A percentile compares a stretch with the other conserved stretches of the same genome.
Evolutionary conservation across 2,888 invertebrate genomes (phyloP).

Genomic region (Drosophila ustulata): DNA sequence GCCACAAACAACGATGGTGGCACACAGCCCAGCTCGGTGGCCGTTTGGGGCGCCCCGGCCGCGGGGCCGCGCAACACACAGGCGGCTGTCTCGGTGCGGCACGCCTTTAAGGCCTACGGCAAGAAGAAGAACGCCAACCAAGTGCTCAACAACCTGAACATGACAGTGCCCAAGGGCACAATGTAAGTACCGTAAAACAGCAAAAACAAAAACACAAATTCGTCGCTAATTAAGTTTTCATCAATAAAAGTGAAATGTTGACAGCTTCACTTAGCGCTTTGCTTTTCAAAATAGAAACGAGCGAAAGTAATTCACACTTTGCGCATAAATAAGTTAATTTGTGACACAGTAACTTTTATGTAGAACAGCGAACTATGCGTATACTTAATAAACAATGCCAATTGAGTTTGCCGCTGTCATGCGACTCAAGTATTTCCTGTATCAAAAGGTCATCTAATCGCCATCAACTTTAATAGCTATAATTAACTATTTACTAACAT

Average conservation of each 20-base stretch:
- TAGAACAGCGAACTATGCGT: not conserved
- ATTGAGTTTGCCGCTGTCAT: slow-evolving; percentile 19
- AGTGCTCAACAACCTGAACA: slow-evolving; percentile 94
- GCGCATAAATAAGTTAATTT: slow-evolving; percentile 8
- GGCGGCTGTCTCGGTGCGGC: slow-evolving; percentile 94
- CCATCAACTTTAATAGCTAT: slow-evolving; percentile 58
- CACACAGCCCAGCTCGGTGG: slow-evolving; percentile 68
- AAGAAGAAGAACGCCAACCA: slow-evolving; percentile 94
- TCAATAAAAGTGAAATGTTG: slow-evolving; percentile 62
- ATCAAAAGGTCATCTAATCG: slow-evolving; percentile 69
- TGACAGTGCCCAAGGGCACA: slow-evolving; percentile 97
- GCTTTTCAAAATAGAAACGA: slow-evolving; percentile 49
- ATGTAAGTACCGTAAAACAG: slow-evolving; percentile 89
- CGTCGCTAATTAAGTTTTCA: slow-evolving; percentile 24
- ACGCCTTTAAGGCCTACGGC: slow-evolving; percentile 96
- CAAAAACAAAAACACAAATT: not conserved
- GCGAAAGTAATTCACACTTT: slow-evolving; percentile 64
- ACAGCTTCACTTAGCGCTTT: slow-evolving; percentile 52
- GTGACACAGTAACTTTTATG: not conserved
- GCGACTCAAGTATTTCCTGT: slow-evolving; percentile 45
- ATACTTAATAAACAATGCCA: slow-evolving; percentile 3
- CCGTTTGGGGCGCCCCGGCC: slow-evolving; percentile 86
- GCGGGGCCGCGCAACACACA: slow-evolving; percentile 85
- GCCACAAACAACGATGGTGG: slow-evolving; percentile 84
- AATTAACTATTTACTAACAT: slow-evolving; percentile 38